Percentiles rank a stretch among this genome's conserved stretches.
Evolutionary conservation across 2,797 vertebrate species (phyloP).

Genomic region (Semotilus atromaculatus): DNA sequence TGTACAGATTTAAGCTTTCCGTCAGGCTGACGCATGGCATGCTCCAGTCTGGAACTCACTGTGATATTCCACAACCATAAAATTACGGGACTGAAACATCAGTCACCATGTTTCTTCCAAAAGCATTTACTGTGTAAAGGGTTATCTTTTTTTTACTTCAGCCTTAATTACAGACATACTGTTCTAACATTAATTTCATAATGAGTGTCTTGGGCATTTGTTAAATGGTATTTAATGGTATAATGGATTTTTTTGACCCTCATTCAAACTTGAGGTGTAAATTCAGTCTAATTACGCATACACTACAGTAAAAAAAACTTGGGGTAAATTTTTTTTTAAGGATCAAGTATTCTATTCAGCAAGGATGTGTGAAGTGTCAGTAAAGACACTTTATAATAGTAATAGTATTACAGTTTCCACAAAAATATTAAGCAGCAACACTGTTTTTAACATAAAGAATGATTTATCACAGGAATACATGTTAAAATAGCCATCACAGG

Average conservation of each 20-base stretch:
- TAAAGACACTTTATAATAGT: too few species aligned
- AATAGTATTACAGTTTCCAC: too few species aligned
- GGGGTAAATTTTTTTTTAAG: too few species aligned
- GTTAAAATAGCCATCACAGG: background rate
- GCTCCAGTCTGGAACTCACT: background rate
- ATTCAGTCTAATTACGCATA: background rate
- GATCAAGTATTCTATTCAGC: background rate
- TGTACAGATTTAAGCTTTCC: conserved; percentile 41
- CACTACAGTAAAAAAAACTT: background rate
- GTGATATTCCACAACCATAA: background rate
- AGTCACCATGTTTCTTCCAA: conserved; percentile 1
- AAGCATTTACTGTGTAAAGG: background rate
- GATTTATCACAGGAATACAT: background rate
- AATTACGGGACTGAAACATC: conserved; percentile 16
- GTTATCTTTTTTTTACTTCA: background rate
- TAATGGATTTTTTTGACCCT: background rate
- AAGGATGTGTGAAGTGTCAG: background rate
- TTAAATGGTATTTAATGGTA: background rate
- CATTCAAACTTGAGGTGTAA: background rate
- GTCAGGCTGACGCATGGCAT: conserved; percentile 8
- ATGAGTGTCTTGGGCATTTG: background rate
- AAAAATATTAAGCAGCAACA: too few species aligned
- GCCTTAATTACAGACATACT: conserved; percentile 11
- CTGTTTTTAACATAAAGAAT: too few species aligned
- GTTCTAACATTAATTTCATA: background rate